Conservation (phyloP, 1,140 invertebrate species). For the Tetraneura akinire region DNA sequence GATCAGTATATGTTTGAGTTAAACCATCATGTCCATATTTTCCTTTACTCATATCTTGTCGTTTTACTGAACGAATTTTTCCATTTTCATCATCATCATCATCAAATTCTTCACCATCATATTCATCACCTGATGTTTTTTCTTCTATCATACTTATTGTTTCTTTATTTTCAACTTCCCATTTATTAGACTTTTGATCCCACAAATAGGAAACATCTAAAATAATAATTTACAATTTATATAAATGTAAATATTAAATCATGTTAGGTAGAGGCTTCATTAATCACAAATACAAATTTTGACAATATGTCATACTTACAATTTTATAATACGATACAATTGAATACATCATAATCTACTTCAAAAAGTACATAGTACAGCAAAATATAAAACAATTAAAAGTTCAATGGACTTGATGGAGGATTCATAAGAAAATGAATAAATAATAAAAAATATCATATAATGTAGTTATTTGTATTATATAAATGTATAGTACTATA, state of each 20-base stretch:
- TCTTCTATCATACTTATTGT: slow-evolving; percentile 25
- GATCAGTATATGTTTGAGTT: slow-evolving; percentile 79
- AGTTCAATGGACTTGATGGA: too few relatives aligned
- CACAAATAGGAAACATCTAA: slow-evolving; percentile 56
- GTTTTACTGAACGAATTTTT: slow-evolving; percentile 56
- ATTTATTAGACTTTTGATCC: slow-evolving; percentile 64
- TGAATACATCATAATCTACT: too few relatives aligned
- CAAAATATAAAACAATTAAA: too few relatives aligned
- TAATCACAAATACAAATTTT: too few relatives aligned
- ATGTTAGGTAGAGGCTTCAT: too few relatives aligned
- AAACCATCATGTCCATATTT: slow-evolving; percentile 75
- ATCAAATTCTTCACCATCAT: slow-evolving; percentile 56
- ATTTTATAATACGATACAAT: too few relatives aligned
- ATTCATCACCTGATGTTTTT: slow-evolving; percentile 35
- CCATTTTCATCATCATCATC: slow-evolving; percentile 56
- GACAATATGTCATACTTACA: too few relatives aligned
- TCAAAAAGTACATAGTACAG: too few relatives aligned
- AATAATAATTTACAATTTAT: slow-evolving; percentile 28
- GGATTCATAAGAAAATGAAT: too few relatives aligned
- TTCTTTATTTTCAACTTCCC: slow-evolving; percentile 62
- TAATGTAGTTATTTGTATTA: too few relatives aligned
- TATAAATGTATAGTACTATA: too few relatives aligned
- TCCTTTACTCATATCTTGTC: slow-evolving; percentile 59
- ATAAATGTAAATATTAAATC: not conserved
- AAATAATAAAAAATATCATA: too few relatives aligned